Base-by-base conservation (phyloP, 2,888 invertebrate species). In the Tetramorium bicarinatum region DNA sequence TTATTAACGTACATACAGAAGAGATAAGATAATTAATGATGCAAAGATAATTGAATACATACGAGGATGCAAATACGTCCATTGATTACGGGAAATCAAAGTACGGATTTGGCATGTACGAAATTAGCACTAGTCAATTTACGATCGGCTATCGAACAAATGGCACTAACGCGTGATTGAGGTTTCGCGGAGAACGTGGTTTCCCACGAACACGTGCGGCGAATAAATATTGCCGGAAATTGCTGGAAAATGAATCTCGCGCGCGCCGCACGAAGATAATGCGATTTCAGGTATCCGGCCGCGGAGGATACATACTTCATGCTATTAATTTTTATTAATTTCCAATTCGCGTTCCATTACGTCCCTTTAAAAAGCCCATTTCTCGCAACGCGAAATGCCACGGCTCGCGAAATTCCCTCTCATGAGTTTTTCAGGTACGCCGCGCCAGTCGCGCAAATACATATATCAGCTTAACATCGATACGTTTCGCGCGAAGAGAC, bases 41-140 rank as follows among this genome's bases (percentile, higher is more conserved):
- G 29, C 3, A 8, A 59, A 47, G 7, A 62, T 62, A 62, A 7
- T 21, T 41, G 3, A 38, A 47, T 11, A 7, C 25, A 21, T 52
- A 13, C 9, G n/a, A 44, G 13, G 3, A 29, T 62, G 54, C 25
- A 34, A 76, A 56, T 54, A 54, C 21, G 29, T 64, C 47, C 34
- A 84, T 80, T 84, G 86, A 89, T 87, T 88, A 79, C 81, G 61
- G 72, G 25, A 83, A 89, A 81, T 84, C 82, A 79, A 67, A 67
- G 67, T 56, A 79, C 59, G 67, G 83, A 82, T 77, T 84, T 47
- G 83, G 66, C 81, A 47, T 56, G 61, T 47, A 29, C 71, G 81
- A 83, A 90, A 89, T 84, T 85, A 83, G 83, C 82, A 83, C 71
- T 38, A 44, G 81, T 72, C 85, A 75, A 90, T 87, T 87, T 62